A percentile compares a stretch with the other conserved stretches of the same genome.
These are phyloP conservation scores for Dromiciops gliroides DNA, from an alignment of 2,113 vertebrate species.

Conservation along the genomic window DNA sequence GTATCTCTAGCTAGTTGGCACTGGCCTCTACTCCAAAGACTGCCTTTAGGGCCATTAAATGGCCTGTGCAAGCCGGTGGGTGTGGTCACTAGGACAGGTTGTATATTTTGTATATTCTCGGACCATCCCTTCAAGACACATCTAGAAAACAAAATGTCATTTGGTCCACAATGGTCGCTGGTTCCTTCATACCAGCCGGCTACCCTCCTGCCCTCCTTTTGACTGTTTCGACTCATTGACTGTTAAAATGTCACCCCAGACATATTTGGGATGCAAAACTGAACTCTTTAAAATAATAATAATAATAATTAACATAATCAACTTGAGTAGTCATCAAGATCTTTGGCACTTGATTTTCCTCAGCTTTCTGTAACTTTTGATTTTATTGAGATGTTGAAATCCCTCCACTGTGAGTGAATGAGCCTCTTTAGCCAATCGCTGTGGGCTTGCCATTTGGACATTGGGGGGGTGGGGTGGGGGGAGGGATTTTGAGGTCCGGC, in stretches of 20 bases:
- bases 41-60: conserved; percentile 85
- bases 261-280: conserved; percentile 84
- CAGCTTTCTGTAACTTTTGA: conserved; percentile 80
- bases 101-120: conserved; percentile 89
- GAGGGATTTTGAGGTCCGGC: conserved; percentile 79
- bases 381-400: conserved; percentile 82
- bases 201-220: conserved; percentile 82
- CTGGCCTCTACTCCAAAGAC: conserved; percentile 88
- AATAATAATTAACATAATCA: conserved; percentile 71
- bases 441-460: conserved; percentile 80
- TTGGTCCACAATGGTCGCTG: conserved; percentile 84
- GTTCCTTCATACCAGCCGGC: conserved; percentile 85
- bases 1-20: conserved; percentile 84
- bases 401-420: conserved; percentile 74
- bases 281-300: conserved; percentile 79
- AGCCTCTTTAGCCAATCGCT: conserved; percentile 80
- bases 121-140: conserved; percentile 85
- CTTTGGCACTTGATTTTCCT: conserved; percentile 83
- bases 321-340: conserved; percentile 81
- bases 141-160: conserved; percentile 82
- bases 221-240: conserved; percentile 88
- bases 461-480: conserved; percentile 64
- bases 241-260: conserved; percentile 86
- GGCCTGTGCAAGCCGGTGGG: conserved; percentile 85
- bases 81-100: conserved; percentile 85